Conservation (phyloP, 2,888 invertebrate genomes). For the Zeuzera pyrina region DNA sequence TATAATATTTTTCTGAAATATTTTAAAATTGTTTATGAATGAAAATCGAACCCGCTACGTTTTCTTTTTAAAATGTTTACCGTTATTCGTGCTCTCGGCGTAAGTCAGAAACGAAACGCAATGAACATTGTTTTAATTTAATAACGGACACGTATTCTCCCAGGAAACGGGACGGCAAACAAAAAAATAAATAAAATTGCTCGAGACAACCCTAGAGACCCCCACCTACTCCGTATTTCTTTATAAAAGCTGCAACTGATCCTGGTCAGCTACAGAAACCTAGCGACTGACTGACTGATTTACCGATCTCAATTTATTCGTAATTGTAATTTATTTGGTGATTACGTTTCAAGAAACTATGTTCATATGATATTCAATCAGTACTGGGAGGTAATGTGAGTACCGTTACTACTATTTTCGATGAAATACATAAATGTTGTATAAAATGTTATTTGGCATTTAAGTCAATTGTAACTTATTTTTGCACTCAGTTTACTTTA, state of each 20-base stretch:
- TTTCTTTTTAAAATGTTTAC: neutral
- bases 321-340: no score
- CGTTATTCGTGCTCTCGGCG: no score
- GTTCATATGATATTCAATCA: no score
- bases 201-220: slow-evolving; percentile 48
- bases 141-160: slow-evolving; percentile 48
- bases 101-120: slow-evolving; percentile 48
- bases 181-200: slow-evolving; percentile 40
- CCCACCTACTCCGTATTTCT: slow-evolving; percentile 28
- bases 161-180: slow-evolving; percentile 24
- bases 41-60: slow-evolving; percentile 5
- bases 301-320: no score
- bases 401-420: no score
- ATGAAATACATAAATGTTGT: no score
- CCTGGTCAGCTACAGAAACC: slow-evolving; percentile 24
- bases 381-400: no score
- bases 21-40: no score
- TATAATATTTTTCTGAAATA: no score
- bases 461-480: neutral
- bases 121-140: slow-evolving; percentile 63
- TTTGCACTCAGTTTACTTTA: no score
- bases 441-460: slow-evolving; percentile 18
- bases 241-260: slow-evolving; percentile 42
- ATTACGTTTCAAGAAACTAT: no score
- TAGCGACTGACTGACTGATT: no score